Evolutionary conservation across 2,888 invertebrate species (phyloP), one percentile per base, ranked within the genome.

Genomic region (Atethmia centrago): DNA sequence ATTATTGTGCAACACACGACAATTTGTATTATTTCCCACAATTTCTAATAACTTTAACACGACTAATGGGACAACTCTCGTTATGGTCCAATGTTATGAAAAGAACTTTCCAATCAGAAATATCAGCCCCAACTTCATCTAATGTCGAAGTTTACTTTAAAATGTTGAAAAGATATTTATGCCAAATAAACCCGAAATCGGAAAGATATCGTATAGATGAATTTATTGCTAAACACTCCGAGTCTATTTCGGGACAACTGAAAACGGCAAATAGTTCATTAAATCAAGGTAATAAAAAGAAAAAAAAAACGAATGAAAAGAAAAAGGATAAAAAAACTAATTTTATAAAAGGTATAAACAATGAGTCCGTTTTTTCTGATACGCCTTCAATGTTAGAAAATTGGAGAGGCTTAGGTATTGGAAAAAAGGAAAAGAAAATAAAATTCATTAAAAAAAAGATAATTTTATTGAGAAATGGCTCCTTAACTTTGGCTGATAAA

Each of bases 71-170:
- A 56, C 78, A 79, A 63, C 68, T 79, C 31, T 75, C 79, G 28
- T 49, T 79, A 53, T 79, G 75, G 75, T 75, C 69, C 9, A 79
- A 79, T 62, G 31, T 64, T 40, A 64, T 71, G 71, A 76, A 67
- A 55, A 55, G 28, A 49, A 66, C 51, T 62, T 77, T 68, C n/a
- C 21, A 70, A 28, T 76, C 79, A 36, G 55, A 69, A 40, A 70
- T 59, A 59, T 47, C 49, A 28, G 51, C 14, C 42, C 72, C 75
- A 28, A 68, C 75, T 40, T 79, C 75, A 16, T 76, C 65, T 12
- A 72, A 79, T 74, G 71, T 78, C 45, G 74, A 78, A 65, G 36
- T 53, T 61, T 75, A 68, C 31, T 79, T 79, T 55, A 76, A 72
- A 72, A 75, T 36, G 14, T 21, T 76, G 21, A 76, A 79, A 71